Evolutionary conservation across 2,888 invertebrate species (phyloP).

Genomic region (Chydorus sphaericus): DNA sequence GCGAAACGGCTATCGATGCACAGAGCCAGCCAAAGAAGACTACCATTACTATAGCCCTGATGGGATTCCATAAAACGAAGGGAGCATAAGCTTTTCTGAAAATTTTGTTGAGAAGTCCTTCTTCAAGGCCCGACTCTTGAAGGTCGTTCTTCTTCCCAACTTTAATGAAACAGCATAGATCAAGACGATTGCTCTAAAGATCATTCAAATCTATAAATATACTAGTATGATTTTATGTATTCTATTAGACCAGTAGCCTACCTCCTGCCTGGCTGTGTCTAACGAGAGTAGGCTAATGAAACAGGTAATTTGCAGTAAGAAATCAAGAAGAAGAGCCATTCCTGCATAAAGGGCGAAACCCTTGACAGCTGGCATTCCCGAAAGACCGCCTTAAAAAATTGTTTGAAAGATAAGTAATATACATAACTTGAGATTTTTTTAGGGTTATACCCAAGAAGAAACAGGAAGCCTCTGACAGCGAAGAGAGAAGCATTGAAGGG

Average conservation of each 20-base stretch:
- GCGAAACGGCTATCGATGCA: conserved; percentile 71
- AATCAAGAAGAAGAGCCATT: conserved; percentile 85
- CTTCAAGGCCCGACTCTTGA: conserved; percentile 35
- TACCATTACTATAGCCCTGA: conserved; percentile 60
- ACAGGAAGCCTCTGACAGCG: conserved; percentile 84
- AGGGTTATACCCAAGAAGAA: conserved; percentile 67
- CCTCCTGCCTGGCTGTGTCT: conserved; percentile 64
- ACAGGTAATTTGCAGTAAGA: conserved; percentile 87
- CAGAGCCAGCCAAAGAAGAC: conserved; percentile 86
- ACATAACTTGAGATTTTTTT: too few species aligned
- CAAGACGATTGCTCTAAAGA: conserved; percentile 52
- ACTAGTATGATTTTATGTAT: neutral
- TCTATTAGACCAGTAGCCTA: conserved; percentile 23
- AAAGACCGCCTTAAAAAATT: conserved; percentile 39
- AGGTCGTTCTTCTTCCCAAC: conserved; percentile 48
- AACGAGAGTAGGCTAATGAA: conserved; percentile 77
- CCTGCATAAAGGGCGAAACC: conserved; percentile 96
- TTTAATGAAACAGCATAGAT: conserved; percentile 67
- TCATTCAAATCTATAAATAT: too few species aligned
- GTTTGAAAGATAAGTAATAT: neutral
- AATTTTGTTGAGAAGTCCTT: conserved; percentile 67
- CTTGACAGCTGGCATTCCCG: conserved; percentile 94
- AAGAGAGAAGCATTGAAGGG: conserved; percentile 90
- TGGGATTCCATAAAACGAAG: conserved; percentile 57
- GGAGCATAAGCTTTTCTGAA: conserved; percentile 79